Base-by-base conservation (phyloP, 2,113 vertebrate genomes). In the Ammospiza nelsoni region DNA sequence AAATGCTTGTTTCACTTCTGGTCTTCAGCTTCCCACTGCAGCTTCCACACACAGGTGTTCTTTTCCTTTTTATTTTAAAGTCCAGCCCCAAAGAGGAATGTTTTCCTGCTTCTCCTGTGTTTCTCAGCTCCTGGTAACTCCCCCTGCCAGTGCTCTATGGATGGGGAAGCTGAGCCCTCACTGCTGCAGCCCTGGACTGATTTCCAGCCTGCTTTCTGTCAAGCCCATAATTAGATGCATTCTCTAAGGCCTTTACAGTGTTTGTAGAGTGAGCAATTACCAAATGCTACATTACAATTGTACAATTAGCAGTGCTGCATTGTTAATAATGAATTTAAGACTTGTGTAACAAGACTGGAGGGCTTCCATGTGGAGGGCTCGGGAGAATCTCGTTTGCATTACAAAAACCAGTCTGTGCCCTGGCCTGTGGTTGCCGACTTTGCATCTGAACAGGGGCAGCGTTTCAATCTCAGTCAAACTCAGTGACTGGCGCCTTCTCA, bases 201-300 rank as follows among this genome's bases (percentile, higher is more conserved):
- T 29, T 79, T 76, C 54, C 59, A 22, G 25, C 20, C 71, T 39
- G 69, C 43, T 44, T 75, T 75, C 67, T 73, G 79, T 61, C 63
- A 49, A 90, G 63, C 75, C 66, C 37, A 9, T 83, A 83, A 95
- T 90, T 76, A 94, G 67, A 57, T n/a, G 41, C 51, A 18, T 89
- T 89, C 80, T 84, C 84, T 62, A 62, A 85, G 69, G 44, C 7
- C 9, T 68, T 86, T 62, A 7, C 65, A 81, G 54, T 87, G 84
- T 96, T 92, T 91, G 55, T 41, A 37, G 54, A 91, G 76, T 39
- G 74, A 90, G 68, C 59, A 80, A 81, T 92, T 95, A 92, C 49
- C 84, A 73, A 86, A 86, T 51, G 67, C 55, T 80, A 25, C 83
- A 63, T 90, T 69, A 46, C 87, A 84, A 15, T 66, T 65, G 76